Evolutionary conservation across 2,113 vertebrate genomes (phyloP), one percentile per base, ranked within the genome.

Genomic region (Orthonyx spaldingii): DNA sequence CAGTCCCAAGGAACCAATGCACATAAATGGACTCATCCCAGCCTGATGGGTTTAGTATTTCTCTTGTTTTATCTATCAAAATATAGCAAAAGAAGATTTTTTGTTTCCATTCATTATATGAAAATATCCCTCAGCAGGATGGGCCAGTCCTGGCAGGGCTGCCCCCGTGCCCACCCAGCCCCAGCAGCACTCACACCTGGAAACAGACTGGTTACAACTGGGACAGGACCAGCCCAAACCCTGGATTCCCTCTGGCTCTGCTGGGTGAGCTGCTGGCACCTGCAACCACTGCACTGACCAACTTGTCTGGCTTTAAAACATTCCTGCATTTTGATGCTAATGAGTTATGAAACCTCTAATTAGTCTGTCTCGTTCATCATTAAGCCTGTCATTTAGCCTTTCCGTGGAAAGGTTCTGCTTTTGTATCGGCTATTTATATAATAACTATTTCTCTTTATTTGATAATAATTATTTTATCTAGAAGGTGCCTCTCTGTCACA

Each of bases 291-390:
- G 11, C 13, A 1, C 64, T 61, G 65, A 23, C 72, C 77, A 2
- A 11, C 60, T 41, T 3, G 5, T 37, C 60, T 33, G n/a, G 12
- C 65, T 53, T 33, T 35, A 52, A 52, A 93, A 27, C 32, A 1
- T 11, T 41, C 57, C 17, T 18, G 59, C 35, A 7, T 41, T 88
- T 70, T 55, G 82, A 93, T 74, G 82, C 39, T 94, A 80, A 94
- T 93, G 85, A 93, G 50, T 88, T 80, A 80, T 47, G 79, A 91
- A 91, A 61, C 65, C 85, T 63, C 79, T 86, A 88, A 93, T 95
- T 93, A 95, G 63, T 61, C 42, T 47, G 15, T 33, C 82, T 84
- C 42, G 14, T 52, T 94, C 85, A 35, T 74, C 93, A 63, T 74
- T 66, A 79, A 88, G 42, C 19, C 71, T 83, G 75, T 88, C 95